Evolutionary conservation across 2,113 vertebrate species (phyloP), one percentile per base, ranked within the genome.

Genomic region (Speoplatyrhinus poulsoni): DNA sequence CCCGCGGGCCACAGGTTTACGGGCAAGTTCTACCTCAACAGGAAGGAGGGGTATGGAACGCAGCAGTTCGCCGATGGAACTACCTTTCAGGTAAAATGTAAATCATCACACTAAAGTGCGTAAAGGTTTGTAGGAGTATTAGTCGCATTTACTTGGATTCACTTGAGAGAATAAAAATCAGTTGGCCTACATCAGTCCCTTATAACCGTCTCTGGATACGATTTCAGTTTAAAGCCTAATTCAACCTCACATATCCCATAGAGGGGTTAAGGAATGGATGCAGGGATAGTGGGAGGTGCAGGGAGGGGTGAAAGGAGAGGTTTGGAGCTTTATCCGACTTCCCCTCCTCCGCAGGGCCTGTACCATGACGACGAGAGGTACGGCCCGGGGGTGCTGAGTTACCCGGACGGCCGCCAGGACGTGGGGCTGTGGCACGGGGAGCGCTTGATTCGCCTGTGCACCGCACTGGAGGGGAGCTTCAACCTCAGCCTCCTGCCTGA

Each of bases 1-100:
- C 92, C 93, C 0, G 84, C 93, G 9, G 93, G 94, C 9, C 90
- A 91, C 58, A 91, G 80, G 67, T 96, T 95, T 83, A 92, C 66
- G 0, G 96, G 96, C 60, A 92, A 76, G 62, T 95, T 95, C 77
- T 98, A 95, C 86, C 92, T 97, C 46, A 94, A 94, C 70, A 88
- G 70, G 46, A 92, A 91, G 66, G 95, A 97, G 82, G 95, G 95
- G 15, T 96, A 94, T 1, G 95, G 95, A n/a, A 72, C 88, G 11
- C 87, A 93, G 19, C 16, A 76, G 67, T 92, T 85, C 53, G 82
- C 90, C 1, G 81, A 92, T 53, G 92, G 93, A 16, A 77, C 82
- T 59, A 75, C 79, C 41, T 97, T 95, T 82, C 87, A 95, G 93
- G 96, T 96, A 84, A 72, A 62, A 3, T 16, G 16, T 8, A 7